Conservation (phyloP, 2,113 vertebrate species). For the Serinus canaria region DNA sequence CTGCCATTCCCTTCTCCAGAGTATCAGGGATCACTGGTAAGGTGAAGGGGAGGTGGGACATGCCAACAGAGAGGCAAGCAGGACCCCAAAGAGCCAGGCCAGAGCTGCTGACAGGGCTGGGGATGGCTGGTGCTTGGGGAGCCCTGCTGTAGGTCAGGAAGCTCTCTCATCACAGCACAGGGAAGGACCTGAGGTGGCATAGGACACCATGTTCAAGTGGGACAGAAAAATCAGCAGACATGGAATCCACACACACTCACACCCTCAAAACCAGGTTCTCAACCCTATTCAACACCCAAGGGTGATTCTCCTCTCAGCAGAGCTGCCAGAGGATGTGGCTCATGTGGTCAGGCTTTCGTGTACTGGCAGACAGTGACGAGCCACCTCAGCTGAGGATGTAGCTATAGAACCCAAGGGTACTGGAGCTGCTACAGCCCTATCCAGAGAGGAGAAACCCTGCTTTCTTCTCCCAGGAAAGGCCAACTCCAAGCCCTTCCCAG, state of each 20-base stretch:
- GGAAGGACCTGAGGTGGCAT: not conserved
- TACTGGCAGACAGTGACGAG: not conserved
- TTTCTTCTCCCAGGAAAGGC: not conserved
- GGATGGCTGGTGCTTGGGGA: not conserved
- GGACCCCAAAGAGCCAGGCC: not conserved
- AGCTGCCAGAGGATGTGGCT: conserved; percentile 19
- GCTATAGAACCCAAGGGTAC: not conserved
- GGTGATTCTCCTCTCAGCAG: not conserved
- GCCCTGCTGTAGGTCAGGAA: not conserved
- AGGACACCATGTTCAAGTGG: accelerated
- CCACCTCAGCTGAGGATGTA: not conserved
- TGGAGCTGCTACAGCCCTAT: not conserved
- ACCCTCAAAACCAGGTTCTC: not conserved
- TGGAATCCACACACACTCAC: not conserved
- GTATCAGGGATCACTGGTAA: not conserved
- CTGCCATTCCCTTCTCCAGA: accelerated
- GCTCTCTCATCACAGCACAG: accelerated
- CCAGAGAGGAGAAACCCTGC: not conserved
- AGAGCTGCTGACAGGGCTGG: not conserved
- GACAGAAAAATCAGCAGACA: not conserved
- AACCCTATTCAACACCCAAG: not conserved
- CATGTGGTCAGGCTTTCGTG: not conserved
- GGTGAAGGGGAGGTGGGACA: not conserved
- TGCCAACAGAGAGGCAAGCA: not conserved
- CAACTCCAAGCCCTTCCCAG: not conserved